phyloP scores from a whole-genome alignment of 2,113 vertebrate species.

The Corvus cornix region DNA sequence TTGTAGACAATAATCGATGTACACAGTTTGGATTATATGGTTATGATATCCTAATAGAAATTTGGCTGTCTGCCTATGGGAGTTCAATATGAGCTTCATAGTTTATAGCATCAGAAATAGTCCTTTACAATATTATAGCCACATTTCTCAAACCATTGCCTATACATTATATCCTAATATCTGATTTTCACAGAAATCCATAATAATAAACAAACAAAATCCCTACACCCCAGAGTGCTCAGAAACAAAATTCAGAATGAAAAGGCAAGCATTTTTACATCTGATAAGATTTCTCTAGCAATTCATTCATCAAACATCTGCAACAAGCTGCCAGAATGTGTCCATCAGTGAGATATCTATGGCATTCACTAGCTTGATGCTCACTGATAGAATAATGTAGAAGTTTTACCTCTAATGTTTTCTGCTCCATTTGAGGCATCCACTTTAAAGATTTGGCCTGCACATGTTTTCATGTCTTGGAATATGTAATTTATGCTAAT shows the following conservation, averaged over 20 bases:
- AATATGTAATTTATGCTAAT: slow-evolving; percentile 45
- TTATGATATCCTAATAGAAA: slow-evolving; percentile 57
- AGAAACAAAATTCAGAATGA: slow-evolving; percentile 53
- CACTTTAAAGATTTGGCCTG: slow-evolving; percentile 33
- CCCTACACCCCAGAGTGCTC: not conserved
- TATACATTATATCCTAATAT: slow-evolving; percentile 27
- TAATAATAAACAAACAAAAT: slow-evolving; percentile 42
- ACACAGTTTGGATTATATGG: slow-evolving; percentile 21
- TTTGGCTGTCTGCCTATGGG: slow-evolving; percentile 41
- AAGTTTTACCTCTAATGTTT: slow-evolving; percentile 57
- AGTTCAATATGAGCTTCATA: slow-evolving; percentile 12
- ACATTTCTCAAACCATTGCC: slow-evolving; percentile 36
- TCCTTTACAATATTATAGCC: not conserved
- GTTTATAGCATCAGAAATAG: slow-evolving; percentile 19
- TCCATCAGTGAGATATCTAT: slow-evolving; percentile 50
- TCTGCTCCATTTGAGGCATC: slow-evolving; percentile 49
- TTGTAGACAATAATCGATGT: slow-evolving; percentile 20
- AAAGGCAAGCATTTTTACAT: slow-evolving; percentile 40
- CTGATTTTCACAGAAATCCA: slow-evolving; percentile 45
- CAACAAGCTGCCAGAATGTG: slow-evolving; percentile 47
- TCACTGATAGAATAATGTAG: slow-evolving; percentile 39
- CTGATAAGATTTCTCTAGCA: slow-evolving; percentile 23
- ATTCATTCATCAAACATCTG: slow-evolving; percentile 58
- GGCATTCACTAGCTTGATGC: slow-evolving; percentile 9
- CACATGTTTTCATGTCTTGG: slow-evolving; percentile 9